Evolutionary conservation across 2,113 vertebrate genomes (phyloP).

Genomic region (Hyaena hyaena): DNA sequence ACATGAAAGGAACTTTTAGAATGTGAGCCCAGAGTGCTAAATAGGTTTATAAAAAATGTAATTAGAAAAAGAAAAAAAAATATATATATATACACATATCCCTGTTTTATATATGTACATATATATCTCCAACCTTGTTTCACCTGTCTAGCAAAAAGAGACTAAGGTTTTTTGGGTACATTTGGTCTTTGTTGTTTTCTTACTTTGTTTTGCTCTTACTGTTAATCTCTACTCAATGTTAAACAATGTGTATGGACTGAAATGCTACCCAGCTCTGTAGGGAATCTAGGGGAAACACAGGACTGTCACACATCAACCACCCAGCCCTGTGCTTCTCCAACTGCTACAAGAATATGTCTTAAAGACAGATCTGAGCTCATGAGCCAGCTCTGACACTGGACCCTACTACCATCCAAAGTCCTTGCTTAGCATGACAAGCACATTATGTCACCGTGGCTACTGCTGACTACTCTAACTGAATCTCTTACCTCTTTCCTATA

Average conservation of each 20-base stretch:
- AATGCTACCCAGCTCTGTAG: not conserved
- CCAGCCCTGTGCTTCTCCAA: not conserved
- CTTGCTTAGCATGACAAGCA: not conserved
- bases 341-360: not conserved
- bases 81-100: not conserved
- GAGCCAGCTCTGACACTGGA: not conserved
- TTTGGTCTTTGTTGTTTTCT: not conserved
- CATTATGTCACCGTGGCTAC: not conserved
- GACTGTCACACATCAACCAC: not conserved
- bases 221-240: not conserved
- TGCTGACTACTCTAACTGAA: not conserved
- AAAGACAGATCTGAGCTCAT: not conserved
- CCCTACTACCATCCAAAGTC: not conserved
- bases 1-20: not conserved
- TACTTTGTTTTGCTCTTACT: not conserved
- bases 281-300: not conserved
- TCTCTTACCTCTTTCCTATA: not conserved
- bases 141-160: not conserved
- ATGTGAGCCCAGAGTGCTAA: not conserved
- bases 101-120: too few species aligned
- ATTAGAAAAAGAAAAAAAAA: not conserved
- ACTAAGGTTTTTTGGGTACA: not conserved
- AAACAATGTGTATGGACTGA: not conserved
- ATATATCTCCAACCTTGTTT: not conserved
- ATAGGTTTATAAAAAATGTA: not conserved